phyloP scores from a whole-genome alignment of 1,140 invertebrate genomes.

The Diorhabda carinulata region DNA sequence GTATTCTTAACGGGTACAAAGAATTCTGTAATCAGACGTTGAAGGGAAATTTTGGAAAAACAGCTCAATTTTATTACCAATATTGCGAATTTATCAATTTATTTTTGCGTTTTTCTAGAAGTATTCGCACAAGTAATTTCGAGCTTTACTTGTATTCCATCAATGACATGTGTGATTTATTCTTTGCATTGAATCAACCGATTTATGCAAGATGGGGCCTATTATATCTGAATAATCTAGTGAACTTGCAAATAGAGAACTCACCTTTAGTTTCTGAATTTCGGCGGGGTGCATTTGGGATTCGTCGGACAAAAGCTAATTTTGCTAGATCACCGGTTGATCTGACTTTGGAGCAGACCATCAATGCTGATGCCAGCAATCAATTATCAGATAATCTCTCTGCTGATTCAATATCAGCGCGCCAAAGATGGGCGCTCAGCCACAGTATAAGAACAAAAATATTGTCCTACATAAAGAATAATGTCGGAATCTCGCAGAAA shows the following conservation, averaged over 20 bases:
- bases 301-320: conserved; percentile 17
- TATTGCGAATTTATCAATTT: conserved; percentile 27
- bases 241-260: conserved; percentile 19
- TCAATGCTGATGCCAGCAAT: conserved; percentile 26
- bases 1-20: conserved; percentile 23
- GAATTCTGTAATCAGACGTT: conserved; percentile 25
- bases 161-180: conserved; percentile 32
- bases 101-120: conserved; percentile 30
- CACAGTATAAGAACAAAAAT: conserved; percentile 31
- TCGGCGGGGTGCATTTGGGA: conserved; percentile 25
- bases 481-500: conserved; percentile 22
- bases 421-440: conserved; percentile 19
- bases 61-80: conserved; percentile 31
- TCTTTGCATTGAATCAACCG: conserved; percentile 39
- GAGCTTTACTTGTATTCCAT: conserved; percentile 33
- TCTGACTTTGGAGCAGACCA: conserved; percentile 27
- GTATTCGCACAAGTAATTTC: conserved; percentile 35
- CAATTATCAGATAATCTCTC: conserved; percentile 23
- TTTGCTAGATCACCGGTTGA: conserved; percentile 22
- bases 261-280: conserved; percentile 27
- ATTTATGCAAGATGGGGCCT: conserved; percentile 36
- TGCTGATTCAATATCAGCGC: conserved; percentile 28
- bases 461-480: conserved; percentile 19
- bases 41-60: conserved; percentile 29
- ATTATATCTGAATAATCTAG: conserved; percentile 27